A percentile compares a stretch with the other conserved stretches of the same genome.
Conservation (phyloP, 2,888 invertebrate species). For the Proisotoma minuta region DNA sequence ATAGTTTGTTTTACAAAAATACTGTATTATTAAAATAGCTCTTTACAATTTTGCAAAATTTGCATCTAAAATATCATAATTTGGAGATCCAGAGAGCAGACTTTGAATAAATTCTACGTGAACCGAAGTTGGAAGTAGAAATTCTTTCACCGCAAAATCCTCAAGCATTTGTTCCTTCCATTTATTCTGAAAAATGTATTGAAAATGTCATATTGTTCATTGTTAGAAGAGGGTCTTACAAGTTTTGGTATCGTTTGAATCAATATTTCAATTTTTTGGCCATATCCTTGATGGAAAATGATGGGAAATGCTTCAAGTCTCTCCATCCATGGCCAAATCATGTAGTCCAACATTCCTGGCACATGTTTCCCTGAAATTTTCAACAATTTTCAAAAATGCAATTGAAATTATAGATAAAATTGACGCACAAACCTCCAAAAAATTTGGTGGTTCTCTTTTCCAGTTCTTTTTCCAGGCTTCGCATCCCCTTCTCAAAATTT, state of each 20-base stretch:
- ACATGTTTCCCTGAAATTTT: conserved; percentile 54
- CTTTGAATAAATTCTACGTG: conserved; percentile 68
- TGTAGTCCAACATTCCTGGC: conserved; percentile 73
- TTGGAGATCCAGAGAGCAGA: conserved; percentile 59
- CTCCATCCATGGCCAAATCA: conserved; percentile 83
- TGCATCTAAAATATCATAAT: conserved; percentile 32
- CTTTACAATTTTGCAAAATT: conserved; percentile 6
- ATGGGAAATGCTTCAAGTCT: too few relatives aligned
- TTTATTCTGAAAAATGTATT: conserved; percentile 58
- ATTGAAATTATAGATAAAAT: not conserved
- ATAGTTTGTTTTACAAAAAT: too few relatives aligned
- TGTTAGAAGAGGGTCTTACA: too few relatives aligned
- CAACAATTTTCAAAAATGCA: not conserved
- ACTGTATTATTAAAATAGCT: not conserved
- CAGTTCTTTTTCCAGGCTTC: conserved; percentile 51
- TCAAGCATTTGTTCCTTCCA: conserved; percentile 69
- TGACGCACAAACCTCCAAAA: conserved; percentile 51
- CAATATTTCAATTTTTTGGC: too few relatives aligned
- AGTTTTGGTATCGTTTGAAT: too few relatives aligned
- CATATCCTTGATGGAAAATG: too few relatives aligned
- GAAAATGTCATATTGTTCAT: too few relatives aligned
- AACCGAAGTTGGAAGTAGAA: conserved; percentile 62
- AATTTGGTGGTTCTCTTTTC: conserved; percentile 50
- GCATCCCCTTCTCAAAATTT: conserved; percentile 48
- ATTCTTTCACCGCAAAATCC: conserved; percentile 64